Evolutionary conservation across 2,113 vertebrate species (phyloP).

Genomic region (Candoia aspera): DNA sequence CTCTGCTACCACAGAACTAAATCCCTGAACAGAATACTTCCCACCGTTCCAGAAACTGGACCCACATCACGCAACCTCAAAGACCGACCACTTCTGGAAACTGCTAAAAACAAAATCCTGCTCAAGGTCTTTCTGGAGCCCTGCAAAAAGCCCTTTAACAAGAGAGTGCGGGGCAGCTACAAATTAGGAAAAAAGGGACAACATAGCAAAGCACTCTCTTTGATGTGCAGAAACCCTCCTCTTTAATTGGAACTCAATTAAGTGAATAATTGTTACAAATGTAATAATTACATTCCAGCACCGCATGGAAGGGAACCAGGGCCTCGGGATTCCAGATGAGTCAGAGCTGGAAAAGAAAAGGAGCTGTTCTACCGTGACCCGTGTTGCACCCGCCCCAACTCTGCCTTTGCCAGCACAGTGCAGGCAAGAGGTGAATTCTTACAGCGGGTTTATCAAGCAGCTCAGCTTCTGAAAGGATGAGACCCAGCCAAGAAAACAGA

Average conservation of each 20-base stretch:
- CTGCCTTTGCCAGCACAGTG: background rate
- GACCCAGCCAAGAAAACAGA: background rate
- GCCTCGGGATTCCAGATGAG: background rate
- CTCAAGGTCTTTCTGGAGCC: background rate
- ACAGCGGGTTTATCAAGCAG: background rate
- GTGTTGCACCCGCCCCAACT: background rate
- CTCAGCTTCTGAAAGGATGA: background rate
- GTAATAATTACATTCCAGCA: slow-evolving; percentile 63
- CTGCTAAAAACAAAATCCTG: background rate
- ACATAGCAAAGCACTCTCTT: slow-evolving; percentile 32
- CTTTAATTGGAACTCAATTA: slow-evolving; percentile 77
- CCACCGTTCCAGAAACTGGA: background rate
- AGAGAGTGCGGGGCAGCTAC: slow-evolving; percentile 12
- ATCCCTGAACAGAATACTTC: background rate
- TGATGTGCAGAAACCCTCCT: slow-evolving; percentile 20
- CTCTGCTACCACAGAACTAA: background rate
- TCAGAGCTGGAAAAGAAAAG: background rate
- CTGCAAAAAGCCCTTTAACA: background rate
- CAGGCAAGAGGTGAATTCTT: background rate
- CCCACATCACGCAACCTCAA: too few species aligned
- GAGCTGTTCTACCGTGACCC: background rate
- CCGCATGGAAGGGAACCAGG: background rate
- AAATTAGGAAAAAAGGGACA: slow-evolving; percentile 31
- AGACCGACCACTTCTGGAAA: background rate
- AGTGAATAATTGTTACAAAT: slow-evolving; percentile 80